These are phyloP conservation scores for Caenorhabditis briggsae DNA, from an alignment of 1,140 invertebrate species.

Conservation along the genomic window DNA sequence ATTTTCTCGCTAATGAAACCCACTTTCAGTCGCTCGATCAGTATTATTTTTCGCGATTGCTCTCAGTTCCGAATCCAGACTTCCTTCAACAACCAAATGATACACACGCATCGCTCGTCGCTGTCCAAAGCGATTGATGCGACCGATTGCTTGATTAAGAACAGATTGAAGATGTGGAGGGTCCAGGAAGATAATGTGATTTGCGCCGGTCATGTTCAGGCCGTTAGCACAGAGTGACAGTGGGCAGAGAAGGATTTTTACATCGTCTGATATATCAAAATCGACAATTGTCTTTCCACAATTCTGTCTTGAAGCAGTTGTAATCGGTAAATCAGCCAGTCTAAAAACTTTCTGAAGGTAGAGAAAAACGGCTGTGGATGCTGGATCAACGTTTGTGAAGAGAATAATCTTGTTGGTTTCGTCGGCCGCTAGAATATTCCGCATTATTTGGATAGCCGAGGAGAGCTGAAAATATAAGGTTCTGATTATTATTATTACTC, in stretches of 20 bases:
- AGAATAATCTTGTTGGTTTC: background rate
- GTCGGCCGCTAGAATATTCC: background rate
- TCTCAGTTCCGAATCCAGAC: slow-evolving; percentile 28
- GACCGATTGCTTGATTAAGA: slow-evolving; percentile 23
- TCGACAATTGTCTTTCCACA: slow-evolving; percentile 33
- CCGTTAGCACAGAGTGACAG: slow-evolving; percentile 25
- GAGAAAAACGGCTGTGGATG: background rate
- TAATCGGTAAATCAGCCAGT: slow-evolving; percentile 1
- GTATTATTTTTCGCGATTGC: slow-evolving; percentile 6
- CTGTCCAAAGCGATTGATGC: slow-evolving; percentile 33
- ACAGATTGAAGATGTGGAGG: slow-evolving; percentile 45
- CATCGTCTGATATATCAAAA: slow-evolving; percentile 6
- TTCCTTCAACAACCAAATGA: slow-evolving; percentile 39
- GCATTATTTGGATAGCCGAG: background rate
- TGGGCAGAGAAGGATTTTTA: slow-evolving; percentile 15
- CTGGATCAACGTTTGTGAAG: background rate
- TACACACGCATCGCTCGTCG: background rate
- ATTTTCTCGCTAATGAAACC: background rate
- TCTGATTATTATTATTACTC: background rate
- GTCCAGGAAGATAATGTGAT: slow-evolving; percentile 30
- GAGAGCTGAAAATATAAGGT: background rate
- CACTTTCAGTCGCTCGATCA: background rate
- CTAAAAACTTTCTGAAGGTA: background rate
- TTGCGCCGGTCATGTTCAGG: slow-evolving; percentile 29
- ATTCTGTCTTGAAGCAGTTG: background rate